Evolutionary conservation across 1,140 invertebrate species (phyloP).

Genomic region (Paraescarpia echinospica): DNA sequence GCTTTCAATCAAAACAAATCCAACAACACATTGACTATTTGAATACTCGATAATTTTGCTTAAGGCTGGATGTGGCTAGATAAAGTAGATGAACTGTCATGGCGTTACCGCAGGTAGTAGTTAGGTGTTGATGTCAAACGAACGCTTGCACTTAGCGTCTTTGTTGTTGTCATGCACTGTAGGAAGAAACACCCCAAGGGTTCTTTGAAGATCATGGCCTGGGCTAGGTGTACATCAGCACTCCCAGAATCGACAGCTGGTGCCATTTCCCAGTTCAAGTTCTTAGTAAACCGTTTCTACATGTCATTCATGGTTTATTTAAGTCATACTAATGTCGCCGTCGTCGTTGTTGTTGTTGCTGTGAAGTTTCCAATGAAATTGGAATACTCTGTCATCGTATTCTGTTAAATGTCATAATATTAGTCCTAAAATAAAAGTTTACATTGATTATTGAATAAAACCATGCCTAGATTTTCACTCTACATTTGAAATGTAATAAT

Average conservation of each 20-base stretch:
- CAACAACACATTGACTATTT: background rate
- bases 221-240: background rate
- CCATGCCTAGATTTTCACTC: no score
- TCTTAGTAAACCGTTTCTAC: background rate
- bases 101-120: no score
- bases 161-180: background rate
- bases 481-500: background rate
- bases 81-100: background rate
- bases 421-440: background rate
- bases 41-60: background rate
- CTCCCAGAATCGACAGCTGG: background rate
- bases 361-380: background rate
- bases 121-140: background rate
- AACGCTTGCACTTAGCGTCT: background rate
- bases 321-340: background rate
- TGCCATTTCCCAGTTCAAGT: background rate
- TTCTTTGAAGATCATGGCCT: background rate
- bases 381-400: background rate
- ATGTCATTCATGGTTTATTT: no score
- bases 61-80: background rate
- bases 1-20: background rate
- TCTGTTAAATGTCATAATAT: background rate
- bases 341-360: background rate
- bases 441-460: no score
- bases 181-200: background rate